Base-by-base conservation (phyloP, 2,113 vertebrate genomes). In the Apodemus sylvaticus region DNA sequence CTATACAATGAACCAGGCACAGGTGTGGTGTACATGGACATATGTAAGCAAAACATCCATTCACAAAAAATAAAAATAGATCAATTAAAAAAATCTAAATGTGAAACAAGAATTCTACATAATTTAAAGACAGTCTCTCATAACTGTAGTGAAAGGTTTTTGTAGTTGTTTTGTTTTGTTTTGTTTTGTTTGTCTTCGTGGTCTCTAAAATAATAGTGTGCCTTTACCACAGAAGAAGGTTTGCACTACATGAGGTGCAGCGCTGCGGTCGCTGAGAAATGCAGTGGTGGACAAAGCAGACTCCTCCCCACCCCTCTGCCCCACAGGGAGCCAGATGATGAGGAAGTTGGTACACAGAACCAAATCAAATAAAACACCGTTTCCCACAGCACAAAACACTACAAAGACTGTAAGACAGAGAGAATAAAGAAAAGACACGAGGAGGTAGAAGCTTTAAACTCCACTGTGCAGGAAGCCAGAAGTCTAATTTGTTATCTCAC, bases 71-170 rank as follows among this genome's bases (percentile, higher is more conserved):
- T 36, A 78, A 51, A 48, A 48, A 51, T 77, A 45, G 51, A 20
- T 36, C 53, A 42, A 42, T 31, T 62, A 13, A 10, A 29, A 26
- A 83, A 55, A 20, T 0, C 0, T 13, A 60, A 87, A 58, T 53
- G 42, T 68, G 89, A 73, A 92, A 36, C 39, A 29, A 74, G 51
- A 86, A 8, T 26, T 31, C 34, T 42, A 89, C 31, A 22, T 53
- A 66, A 24, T 48, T 66, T 66, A 16, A 60, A 94, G 91, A n/a
- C 55, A 79, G 36, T 24, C 53, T 70, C 42, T 78, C 86, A 81
- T 34, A 82, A 60, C 68, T 96, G 53, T 89, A 22, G 42, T 87
- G 31, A 39, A 81, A 96, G 91, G 3, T 36, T 79, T 93, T 71
- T 64, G 34, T 39, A 12, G 11, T 31, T 66, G 22, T 62, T 24